These are phyloP conservation scores for Nephila pilipes DNA, from an alignment of 1,140 invertebrate genomes.

Conservation along the genomic window DNA sequence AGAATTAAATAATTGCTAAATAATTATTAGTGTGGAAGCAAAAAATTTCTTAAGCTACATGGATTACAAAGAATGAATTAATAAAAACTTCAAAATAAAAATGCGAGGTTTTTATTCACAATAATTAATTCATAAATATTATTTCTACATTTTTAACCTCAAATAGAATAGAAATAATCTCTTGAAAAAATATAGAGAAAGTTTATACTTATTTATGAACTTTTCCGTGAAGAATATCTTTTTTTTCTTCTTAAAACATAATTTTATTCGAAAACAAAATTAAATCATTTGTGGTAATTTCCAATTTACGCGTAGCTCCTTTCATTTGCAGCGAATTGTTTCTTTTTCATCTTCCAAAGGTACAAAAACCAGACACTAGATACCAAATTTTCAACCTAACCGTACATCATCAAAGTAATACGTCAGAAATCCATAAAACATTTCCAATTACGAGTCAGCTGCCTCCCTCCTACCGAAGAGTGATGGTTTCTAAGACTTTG, in stretches of 20 bases:
- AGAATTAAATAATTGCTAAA: too few relatives aligned
- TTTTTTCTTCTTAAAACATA: not conserved
- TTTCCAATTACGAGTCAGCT: constrained; percentile 75
- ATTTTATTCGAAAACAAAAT: not conserved
- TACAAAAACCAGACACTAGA: constrained; percentile 51
- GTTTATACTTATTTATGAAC: not conserved
- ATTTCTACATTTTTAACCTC: too few relatives aligned
- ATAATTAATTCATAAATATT: too few relatives aligned
- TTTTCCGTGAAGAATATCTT: not conserved
- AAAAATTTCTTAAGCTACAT: too few relatives aligned
- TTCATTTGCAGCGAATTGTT: not conserved
- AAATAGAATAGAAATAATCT: too few relatives aligned
- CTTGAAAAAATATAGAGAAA: not conserved
- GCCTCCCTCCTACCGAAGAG: constrained; percentile 53
- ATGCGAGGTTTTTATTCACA: too few relatives aligned
- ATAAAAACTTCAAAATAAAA: too few relatives aligned
- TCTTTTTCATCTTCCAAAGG: not conserved
- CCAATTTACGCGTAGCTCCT: not conserved
- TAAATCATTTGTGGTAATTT: constrained; percentile 14
- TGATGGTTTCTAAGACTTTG: constrained; percentile 66
- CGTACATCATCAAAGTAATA: constrained; percentile 75
- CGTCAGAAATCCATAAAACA: constrained; percentile 75
- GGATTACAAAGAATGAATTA: too few relatives aligned
- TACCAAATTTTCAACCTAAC: constrained; percentile 58
- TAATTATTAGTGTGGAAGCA: too few relatives aligned